Percentiles rank a stretch among this genome's conserved stretches.
Conservation (phyloP, 2,888 invertebrate species). For the Orchesellides sinensis region DNA sequence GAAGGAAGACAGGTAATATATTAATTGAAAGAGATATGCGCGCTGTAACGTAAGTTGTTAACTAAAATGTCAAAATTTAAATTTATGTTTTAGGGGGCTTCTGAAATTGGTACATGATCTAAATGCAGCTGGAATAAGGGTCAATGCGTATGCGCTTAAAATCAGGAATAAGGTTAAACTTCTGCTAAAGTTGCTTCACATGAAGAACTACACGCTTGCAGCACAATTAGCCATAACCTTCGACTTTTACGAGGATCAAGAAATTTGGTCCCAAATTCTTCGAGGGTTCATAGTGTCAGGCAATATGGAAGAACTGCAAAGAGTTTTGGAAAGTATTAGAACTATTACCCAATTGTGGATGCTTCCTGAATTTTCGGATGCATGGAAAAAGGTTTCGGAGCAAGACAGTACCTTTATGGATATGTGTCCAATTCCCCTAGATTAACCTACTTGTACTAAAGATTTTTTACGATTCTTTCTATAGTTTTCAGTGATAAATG, state of each 20-base stretch:
- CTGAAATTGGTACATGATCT: slow-evolving; percentile 58
- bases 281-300: slow-evolving; percentile 64
- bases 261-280: slow-evolving; percentile 68
- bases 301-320: slow-evolving; percentile 48
- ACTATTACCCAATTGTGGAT: slow-evolving; percentile 70
- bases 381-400: slow-evolving; percentile 69
- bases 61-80: too few species aligned
- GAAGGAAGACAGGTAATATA: slow-evolving; percentile 14
- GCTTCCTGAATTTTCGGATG: slow-evolving; percentile 68
- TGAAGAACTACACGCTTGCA: slow-evolving; percentile 61
- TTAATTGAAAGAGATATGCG: too few species aligned
- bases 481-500: not conserved
- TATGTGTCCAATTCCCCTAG: slow-evolving; percentile 72
- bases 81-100: slow-evolving; percentile 60
- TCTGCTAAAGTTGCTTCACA: slow-evolving; percentile 57
- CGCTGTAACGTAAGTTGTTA: too few species aligned
- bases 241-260: slow-evolving; percentile 48
- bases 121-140: slow-evolving; percentile 53
- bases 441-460: slow-evolving; percentile 1
- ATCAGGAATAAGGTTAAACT: slow-evolving; percentile 68
- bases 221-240: slow-evolving; percentile 70
- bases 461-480: not conserved
- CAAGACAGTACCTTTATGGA: slow-evolving; percentile 53
- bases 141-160: slow-evolving; percentile 71
- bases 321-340: slow-evolving; percentile 57